These are phyloP conservation scores for Epizoanthus scotinus DNA, from an alignment of 92 coral and sea anemone species.

Conservation along the genomic window DNA sequence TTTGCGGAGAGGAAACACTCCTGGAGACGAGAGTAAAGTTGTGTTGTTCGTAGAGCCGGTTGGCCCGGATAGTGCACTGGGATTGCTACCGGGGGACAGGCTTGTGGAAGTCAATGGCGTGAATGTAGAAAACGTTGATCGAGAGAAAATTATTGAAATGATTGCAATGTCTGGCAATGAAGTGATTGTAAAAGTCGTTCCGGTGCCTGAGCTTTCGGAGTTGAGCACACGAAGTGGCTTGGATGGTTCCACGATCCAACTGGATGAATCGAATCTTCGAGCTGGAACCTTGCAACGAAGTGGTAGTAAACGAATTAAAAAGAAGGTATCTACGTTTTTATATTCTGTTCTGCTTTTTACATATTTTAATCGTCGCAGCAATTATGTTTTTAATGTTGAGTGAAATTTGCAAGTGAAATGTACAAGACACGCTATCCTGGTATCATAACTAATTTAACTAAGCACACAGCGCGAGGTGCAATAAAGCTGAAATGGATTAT, in stretches of 20 bases:
- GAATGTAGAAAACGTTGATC: constrained; percentile 77
- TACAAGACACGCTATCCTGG: not conserved
- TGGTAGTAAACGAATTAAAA: constrained; percentile 95
- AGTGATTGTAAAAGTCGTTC: constrained; percentile 90
- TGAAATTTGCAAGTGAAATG: constrained; percentile 13
- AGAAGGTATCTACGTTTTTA: constrained; percentile 68
- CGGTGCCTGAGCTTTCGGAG: constrained; percentile 94
- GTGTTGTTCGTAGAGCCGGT: constrained; percentile 94
- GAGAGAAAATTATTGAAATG: constrained; percentile 95
- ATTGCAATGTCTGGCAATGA: constrained; percentile 92
- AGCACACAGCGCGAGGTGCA: too few relatives aligned
- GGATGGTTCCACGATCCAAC: constrained; percentile 89
- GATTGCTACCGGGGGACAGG: constrained; percentile 92
- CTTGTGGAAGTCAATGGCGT: constrained; percentile 92
- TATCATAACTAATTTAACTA: too few relatives aligned
- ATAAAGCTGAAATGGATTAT: too few relatives aligned
- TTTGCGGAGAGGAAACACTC: constrained; percentile 80
- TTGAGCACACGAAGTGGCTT: constrained; percentile 93
- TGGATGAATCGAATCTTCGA: constrained; percentile 87
- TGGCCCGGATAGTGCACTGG: constrained; percentile 67
- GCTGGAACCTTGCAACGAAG: constrained; percentile 96
- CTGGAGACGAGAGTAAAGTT: constrained; percentile 71
- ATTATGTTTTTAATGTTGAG: not conserved
- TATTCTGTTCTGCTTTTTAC: not conserved
- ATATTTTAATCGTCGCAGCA: not conserved